A percentile compares a stretch with the other conserved stretches of the same genome.
Evolutionary conservation across 2,888 invertebrate genomes (phyloP).

Genomic region (Drosophila mimetica): DNA sequence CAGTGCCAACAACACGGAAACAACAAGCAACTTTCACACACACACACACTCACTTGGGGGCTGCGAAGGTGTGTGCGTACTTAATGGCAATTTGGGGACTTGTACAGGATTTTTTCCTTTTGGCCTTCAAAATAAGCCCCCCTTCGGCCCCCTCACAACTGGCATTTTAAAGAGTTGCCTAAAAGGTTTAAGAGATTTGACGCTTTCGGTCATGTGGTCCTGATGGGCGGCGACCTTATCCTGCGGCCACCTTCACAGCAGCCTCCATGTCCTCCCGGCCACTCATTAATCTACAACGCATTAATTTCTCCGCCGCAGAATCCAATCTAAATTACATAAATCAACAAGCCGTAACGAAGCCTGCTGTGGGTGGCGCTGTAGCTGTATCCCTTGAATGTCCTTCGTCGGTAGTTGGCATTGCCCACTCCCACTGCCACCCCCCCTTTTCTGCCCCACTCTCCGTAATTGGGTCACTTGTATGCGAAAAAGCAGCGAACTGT

Average conservation of each 20-base stretch:
- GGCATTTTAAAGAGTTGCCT: constrained; percentile 50
- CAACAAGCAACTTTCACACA: constrained; percentile 56
- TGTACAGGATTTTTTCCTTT: constrained; percentile 55
- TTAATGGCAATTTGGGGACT: constrained; percentile 81
- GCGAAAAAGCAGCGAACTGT: constrained; percentile 80
- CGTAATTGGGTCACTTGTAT: constrained; percentile 78
- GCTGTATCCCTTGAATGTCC: constrained; percentile 8
- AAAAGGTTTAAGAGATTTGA: constrained; percentile 70
- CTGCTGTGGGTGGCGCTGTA: constrained; percentile 42
- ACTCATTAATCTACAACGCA: constrained; percentile 75
- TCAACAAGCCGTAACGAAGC: constrained; percentile 78
- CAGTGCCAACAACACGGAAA: constrained; percentile 48
- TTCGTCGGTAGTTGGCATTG: constrained; percentile 1
- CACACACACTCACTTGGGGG: constrained; percentile 20
- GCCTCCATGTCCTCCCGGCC: constrained; percentile 62
- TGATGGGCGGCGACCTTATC: constrained; percentile 36
- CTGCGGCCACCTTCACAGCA: constrained; percentile 15
- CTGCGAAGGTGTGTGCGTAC: constrained; percentile 63
- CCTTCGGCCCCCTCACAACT: no score
- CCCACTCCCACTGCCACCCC: constrained; percentile 1
- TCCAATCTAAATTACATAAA: constrained; percentile 79
- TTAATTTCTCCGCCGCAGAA: constrained; percentile 80
- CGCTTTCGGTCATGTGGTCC: constrained; percentile 52
- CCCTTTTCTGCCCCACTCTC: neutral
- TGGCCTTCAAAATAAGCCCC: neutral